Conservation (phyloP, 2,888 invertebrate species). For the Pterostichus madidus region DNA sequence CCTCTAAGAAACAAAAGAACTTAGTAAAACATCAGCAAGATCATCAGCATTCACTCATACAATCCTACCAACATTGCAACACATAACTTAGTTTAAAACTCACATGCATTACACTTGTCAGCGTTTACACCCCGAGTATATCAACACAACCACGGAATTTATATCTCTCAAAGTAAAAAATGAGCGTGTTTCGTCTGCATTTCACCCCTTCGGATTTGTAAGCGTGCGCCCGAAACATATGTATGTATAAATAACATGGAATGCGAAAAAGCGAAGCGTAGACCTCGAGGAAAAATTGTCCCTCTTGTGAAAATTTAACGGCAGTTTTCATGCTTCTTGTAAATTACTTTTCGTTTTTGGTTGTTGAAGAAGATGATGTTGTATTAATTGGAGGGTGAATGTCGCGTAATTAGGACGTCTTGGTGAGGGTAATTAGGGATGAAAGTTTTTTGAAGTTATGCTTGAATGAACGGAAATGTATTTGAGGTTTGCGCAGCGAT, state of each 20-base stretch:
- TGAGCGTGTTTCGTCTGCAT: conserved; percentile 1
- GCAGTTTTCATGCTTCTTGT: neutral
- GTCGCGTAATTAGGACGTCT: too few relatives aligned
- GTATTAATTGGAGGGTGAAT: too few relatives aligned
- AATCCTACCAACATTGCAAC: neutral
- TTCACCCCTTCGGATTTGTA: conserved; percentile 16
- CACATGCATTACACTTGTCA: conserved; percentile 47
- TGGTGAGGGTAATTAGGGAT: too few relatives aligned
- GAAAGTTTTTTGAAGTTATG: too few relatives aligned
- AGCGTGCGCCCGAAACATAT: neutral
- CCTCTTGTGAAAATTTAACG: neutral
- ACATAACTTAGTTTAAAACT: conserved; percentile 51
- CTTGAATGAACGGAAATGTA: too few relatives aligned
- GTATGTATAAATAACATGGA: conserved; percentile 27
- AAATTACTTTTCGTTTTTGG: too few relatives aligned
- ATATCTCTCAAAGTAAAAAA: conserved; percentile 15
- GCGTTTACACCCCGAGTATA: conserved; percentile 26
- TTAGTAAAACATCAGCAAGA: conserved; percentile 6
- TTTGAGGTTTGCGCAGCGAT: too few relatives aligned
- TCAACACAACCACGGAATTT: conserved; percentile 36
- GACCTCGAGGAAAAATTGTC: too few relatives aligned
- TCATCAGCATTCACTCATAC: conserved; percentile 25
- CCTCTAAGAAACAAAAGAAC: conserved; percentile 1
- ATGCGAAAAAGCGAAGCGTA: neutral
- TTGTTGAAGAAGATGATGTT: too few relatives aligned